phyloP scores from a whole-genome alignment of 2,888 invertebrate genomes.

The Spisula subtruncata region DNA sequence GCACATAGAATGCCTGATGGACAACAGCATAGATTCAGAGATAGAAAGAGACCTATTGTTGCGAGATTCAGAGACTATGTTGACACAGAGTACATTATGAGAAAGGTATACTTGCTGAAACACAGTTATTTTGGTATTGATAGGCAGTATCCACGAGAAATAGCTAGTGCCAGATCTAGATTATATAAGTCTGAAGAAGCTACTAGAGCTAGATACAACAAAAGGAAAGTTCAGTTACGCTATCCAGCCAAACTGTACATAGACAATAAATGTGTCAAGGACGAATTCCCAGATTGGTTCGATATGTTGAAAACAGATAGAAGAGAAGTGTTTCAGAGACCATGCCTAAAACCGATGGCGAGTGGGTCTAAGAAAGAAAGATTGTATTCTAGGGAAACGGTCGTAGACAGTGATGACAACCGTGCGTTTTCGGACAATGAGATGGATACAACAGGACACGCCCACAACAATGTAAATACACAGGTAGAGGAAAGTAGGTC shows the following conservation, averaged over 20 bases:
- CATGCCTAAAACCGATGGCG: no score
- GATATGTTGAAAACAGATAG: slow-evolving; percentile 31
- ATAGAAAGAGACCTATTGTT: slow-evolving; percentile 44
- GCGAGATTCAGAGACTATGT: slow-evolving; percentile 49
- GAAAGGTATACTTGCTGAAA: slow-evolving; percentile 40
- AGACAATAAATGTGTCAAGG: slow-evolving; percentile 23
- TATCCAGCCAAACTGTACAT: slow-evolving; percentile 53
- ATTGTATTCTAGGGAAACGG: no score
- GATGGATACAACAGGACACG: no score
- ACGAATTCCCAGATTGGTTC: slow-evolving; percentile 49
- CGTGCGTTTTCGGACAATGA: no score
- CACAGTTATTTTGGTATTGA: slow-evolving; percentile 45
- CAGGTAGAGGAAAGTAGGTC: no score
- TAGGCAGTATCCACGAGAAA: slow-evolving; percentile 53
- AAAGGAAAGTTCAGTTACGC: slow-evolving; percentile 29
- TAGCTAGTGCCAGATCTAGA: slow-evolving; percentile 26
- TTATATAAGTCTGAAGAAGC: slow-evolving; percentile 42
- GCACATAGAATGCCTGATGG: not conserved
- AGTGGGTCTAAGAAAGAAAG: no score
- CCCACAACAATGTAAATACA: no score
- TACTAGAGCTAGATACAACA: slow-evolving; percentile 21
- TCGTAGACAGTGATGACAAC: no score
- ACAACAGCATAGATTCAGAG: slow-evolving; percentile 7
- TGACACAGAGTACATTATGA: slow-evolving; percentile 47
- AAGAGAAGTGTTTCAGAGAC: not conserved